Evolutionary conservation across 2,113 vertebrate genomes (phyloP).

Genomic region (Arothron firmamentum): DNA sequence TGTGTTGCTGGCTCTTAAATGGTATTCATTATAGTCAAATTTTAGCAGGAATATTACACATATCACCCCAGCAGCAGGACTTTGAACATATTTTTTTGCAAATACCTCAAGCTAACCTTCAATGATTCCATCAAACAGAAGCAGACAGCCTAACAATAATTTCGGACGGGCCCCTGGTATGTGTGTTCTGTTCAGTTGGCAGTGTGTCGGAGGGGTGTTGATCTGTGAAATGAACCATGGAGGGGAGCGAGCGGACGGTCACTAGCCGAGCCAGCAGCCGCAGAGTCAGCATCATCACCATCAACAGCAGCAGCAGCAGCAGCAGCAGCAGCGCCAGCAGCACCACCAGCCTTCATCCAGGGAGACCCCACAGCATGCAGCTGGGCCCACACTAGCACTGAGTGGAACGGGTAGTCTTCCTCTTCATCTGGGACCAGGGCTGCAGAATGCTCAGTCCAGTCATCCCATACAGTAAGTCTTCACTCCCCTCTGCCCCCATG

Average conservation of each 20-base stretch:
- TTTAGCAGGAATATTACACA: neutral
- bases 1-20: neutral
- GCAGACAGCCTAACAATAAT: too few relatives aligned
- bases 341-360: conserved; percentile 33
- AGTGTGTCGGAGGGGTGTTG: conserved; percentile 27
- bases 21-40: neutral
- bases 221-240: conserved; percentile 65
- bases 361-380: conserved; percentile 51
- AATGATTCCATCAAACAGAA: too few relatives aligned
- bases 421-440: conserved; percentile 60
- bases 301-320: too few relatives aligned
- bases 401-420: conserved; percentile 59
- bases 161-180: neutral
- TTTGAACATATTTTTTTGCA: neutral
- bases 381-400: conserved; percentile 51
- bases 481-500: neutral
- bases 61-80: neutral
- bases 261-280: conserved; percentile 44
- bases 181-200: conserved; percentile 48
- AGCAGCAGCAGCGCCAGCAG: conserved; percentile 12
- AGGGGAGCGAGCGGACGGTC: conserved; percentile 34
- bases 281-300: conserved; percentile 2
- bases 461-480: conserved; percentile 71
- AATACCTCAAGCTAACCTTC: too few relatives aligned
- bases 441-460: conserved; percentile 76